Conservation (phyloP, 2,797 vertebrate genomes). For the Pachyuromys duprasi region DNA sequence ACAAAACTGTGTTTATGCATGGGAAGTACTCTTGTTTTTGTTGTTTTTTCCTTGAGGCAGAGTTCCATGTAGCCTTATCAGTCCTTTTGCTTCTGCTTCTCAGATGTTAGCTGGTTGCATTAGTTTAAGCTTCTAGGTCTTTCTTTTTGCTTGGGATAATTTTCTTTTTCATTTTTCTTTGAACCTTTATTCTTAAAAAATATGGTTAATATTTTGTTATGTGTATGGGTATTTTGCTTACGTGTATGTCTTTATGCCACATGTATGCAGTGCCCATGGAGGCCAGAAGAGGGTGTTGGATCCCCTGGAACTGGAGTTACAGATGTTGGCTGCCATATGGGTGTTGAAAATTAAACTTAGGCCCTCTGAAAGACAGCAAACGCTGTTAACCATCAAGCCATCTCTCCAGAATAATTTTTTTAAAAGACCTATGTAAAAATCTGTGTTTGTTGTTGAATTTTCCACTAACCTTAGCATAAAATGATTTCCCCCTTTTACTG, state of each 20-base stretch:
- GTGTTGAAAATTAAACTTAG: neutral
- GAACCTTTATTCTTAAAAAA: neutral
- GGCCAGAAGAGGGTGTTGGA: neutral
- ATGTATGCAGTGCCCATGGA: neutral
- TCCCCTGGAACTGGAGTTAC: neutral
- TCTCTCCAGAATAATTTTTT: neutral
- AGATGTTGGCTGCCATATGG: neutral
- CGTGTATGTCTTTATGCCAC: neutral
- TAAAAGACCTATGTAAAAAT: neutral
- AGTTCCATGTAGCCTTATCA: neutral
- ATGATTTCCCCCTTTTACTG: slow-evolving; percentile 6
- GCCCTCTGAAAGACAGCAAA: neutral
- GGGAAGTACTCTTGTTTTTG: neutral
- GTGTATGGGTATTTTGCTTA: neutral
- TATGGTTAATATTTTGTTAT: neutral
- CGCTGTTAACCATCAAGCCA: neutral
- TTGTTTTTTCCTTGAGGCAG: neutral
- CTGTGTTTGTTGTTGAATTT: slow-evolving; percentile 25
- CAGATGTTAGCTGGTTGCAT: neutral
- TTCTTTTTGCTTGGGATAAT: slow-evolving; percentile 42
- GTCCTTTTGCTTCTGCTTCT: neutral
- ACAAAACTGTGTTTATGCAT: neutral
- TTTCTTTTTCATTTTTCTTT: slow-evolving; percentile 31
- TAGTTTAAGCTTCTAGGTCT: slow-evolving; percentile 1
- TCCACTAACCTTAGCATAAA: slow-evolving; percentile 20